Evolutionary conservation across 2,113 vertebrate genomes (phyloP), one percentile per base, ranked within the genome.

Genomic region (Alaudala cheleensis): DNA sequence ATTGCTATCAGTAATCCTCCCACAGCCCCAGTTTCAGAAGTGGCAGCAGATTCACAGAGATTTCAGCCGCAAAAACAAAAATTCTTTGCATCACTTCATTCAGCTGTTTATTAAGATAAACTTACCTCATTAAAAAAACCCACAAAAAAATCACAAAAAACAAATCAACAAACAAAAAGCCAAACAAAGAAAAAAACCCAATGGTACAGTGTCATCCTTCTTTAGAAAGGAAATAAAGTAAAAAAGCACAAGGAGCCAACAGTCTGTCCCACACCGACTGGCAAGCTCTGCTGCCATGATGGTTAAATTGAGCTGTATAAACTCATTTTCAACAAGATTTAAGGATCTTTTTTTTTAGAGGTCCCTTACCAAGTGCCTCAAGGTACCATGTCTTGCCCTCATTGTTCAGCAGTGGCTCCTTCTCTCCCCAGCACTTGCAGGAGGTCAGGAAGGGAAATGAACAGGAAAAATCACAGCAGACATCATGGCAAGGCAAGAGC

Each of bases 21-120:
- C 88, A 88, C 86, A 78, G 72, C 47, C 72, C 20, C 1, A 80
- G 66, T 64, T 93, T 81, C 90, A 78, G 73, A 73, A 86, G 64
- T 1, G 0, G 47, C 10, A 76, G 40, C 37, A 82, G 83, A 91
- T 82, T 90, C 42, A 45, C 61, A 90, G 70, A 26, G 26, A 54
- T 80, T 79, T 92, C 62, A 87, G 37, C 65, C 0, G 0, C 66
- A 80, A 33, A 72, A 91, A 57, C 61, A 79, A 88, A 61, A 19
- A 4, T 18, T 49, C 65, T 69, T 17, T 49, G 57, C 92, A 87
- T 37, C 51, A 42, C 37, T 64, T 94, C 85, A 92, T 73, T 86
- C 86, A 84, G 24, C 29, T 56, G 51, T 70, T 89, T 89, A 78
- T 67, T 70, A 87, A 91, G 44, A 93, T 44, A 71, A 89, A 40